Evolutionary conservation across 1,140 invertebrate species (phyloP), one percentile per base, ranked within the genome.

Genomic region (Eupristina koningsbergeri): DNA sequence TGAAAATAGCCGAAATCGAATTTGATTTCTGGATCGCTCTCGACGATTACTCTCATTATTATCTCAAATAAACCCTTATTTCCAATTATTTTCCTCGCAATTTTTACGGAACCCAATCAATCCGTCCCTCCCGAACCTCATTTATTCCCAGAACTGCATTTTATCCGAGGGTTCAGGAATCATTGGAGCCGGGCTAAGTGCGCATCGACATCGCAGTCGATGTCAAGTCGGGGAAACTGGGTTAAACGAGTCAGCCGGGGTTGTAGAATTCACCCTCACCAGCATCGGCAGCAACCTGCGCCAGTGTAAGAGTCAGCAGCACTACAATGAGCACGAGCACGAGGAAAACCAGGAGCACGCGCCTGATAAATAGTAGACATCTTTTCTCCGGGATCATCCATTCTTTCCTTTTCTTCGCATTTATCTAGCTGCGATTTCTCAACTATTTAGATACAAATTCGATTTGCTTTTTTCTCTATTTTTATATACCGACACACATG

Each of bases 361-460:
- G 39, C 61, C 69, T 84, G 83, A 84, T 80, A 80, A 84, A 80
- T 84, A 75, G 77, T 80, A 80, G 58, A 80, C 78, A 76, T 80
- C 77, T 61, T 45, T 84, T 47, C 29, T 71, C 9, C 39, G 19
- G 3, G n/a, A 64, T 67, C 75, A 45, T 78, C 41, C 41, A 64
- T 76, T 76, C 80, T 58, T 76, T 78, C 67, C 45, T 34, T 67
- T 36, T 61, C 26, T 75, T 58, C n/a, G 64, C 61, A 41, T 83
- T 83, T 78, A 83, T 74, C 76, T 74, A 0, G 17, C 17, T 63
- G 36, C 31, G 39, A 76, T 84, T 69, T 45, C 34, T 78, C 50
- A 84, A 74, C 64, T 47, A 84, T 78, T 83, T 73, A 78, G 74
- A 78, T 73, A 83, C 47, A 53, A 61, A 81, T 81, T 81, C 53